Conservation (phyloP, 2,797 vertebrate genomes). For the Malurus splendens region DNA sequence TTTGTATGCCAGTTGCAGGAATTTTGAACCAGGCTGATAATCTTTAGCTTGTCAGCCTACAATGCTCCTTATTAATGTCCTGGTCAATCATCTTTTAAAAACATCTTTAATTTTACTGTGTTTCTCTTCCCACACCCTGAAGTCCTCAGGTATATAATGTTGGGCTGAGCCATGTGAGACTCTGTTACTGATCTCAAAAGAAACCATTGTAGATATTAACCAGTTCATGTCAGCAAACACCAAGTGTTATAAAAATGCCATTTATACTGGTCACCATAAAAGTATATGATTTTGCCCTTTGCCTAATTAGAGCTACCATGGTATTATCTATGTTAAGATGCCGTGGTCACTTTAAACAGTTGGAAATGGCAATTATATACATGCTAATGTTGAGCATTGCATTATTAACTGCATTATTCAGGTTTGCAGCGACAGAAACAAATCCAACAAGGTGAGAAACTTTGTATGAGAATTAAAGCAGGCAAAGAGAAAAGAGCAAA, state of each 20-base stretch:
- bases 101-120: background rate
- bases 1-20: background rate
- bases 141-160: background rate
- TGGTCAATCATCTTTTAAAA: background rate
- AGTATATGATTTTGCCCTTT: background rate
- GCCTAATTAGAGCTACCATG: background rate
- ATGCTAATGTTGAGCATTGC: background rate
- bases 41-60: background rate
- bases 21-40: background rate
- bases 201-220: background rate
- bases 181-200: background rate
- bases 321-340: background rate
- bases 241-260: background rate
- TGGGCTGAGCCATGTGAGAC: background rate
- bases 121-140: background rate
- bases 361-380: background rate
- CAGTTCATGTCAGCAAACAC: background rate
- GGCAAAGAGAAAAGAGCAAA: background rate
- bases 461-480: background rate
- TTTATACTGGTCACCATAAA: background rate
- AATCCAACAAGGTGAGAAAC: background rate
- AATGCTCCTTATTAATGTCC: background rate
- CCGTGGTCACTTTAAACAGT: background rate
- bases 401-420: background rate
- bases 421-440: background rate